These are phyloP conservation scores for Mobula birostris DNA, from an alignment of 2,113 vertebrate species.

Conservation along the genomic window DNA sequence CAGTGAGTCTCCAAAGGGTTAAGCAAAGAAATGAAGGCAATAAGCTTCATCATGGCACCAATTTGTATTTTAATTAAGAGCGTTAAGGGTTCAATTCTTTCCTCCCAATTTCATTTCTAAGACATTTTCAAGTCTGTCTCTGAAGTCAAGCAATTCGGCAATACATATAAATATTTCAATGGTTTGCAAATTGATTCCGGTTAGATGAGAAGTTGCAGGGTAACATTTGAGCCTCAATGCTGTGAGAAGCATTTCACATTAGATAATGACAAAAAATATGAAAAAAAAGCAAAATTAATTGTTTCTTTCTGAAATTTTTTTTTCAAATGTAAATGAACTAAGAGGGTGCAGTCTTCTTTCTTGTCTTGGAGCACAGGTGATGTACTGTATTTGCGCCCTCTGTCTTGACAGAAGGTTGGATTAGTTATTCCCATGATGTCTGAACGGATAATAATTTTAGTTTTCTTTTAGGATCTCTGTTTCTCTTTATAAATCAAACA, in stretches of 20 bases:
- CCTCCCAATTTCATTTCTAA: not conserved
- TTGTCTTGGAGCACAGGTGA: not conserved
- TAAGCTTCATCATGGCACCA: not conserved
- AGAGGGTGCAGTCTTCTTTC: not conserved
- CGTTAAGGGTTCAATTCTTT: not conserved
- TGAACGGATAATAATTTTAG: not conserved
- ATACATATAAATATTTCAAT: not conserved
- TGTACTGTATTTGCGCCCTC: not conserved
- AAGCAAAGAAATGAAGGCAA: not conserved
- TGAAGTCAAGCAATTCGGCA: not conserved
- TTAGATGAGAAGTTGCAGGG: not conserved
- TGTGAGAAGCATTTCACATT: not conserved
- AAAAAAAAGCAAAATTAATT: not conserved
- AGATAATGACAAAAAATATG: not conserved
- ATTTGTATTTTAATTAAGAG: not conserved
- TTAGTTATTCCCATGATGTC: slow-evolving; percentile 13
- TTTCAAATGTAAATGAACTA: not conserved
- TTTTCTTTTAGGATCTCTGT: not conserved
- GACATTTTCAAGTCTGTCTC: not conserved
- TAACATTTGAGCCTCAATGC: not conserved
- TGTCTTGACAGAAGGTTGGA: slow-evolving; percentile 26
- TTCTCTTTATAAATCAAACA: not conserved
- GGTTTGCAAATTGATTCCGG: not conserved
- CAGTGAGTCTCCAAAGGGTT: not conserved
- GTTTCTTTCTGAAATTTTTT: not conserved